Base-by-base conservation (phyloP, 2,797 vertebrate species). In the Arrhamphus sclerolepis region DNA sequence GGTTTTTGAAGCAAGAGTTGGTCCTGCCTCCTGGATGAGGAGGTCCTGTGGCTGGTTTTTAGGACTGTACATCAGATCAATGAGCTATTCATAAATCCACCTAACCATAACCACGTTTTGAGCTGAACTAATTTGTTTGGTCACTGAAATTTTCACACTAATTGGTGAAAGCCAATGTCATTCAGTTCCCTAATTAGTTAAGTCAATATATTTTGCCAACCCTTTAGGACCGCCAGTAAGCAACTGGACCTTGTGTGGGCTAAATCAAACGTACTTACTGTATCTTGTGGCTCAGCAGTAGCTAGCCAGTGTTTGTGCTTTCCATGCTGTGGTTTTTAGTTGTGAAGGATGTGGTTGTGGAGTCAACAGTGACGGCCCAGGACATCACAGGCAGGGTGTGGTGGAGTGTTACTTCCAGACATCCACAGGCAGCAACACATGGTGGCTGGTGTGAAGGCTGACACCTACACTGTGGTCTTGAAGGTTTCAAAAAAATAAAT, bases 321-420 rank as follows among this genome's bases (percentile, higher is more conserved):
- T 31, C 26, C 16, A 2, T n/a, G n/a, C 62, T n/a, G 53, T 70
- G 46, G 75, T 66, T 51, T 78, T 70, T 46, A 75, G 80, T 77
- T 60, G 71, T 71, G 72, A 62, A 72, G 83, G 80, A 80, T 80
- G 81, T 76, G 80, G 78, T 83, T 41, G 20, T 40, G 21, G 38
- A 73, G 54, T 57, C 72, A 66, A 66, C 42, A 18, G 24, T 52
- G 55, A 75, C 46, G 52, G 55, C 62, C 21, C 38, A 60, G 39
- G 28, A 52, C 44, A 20, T 74, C 70, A 53, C 9, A 8, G 18
- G 21, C 19, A 28, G 72, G 78, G 70, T 56, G 80, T 61, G 70
- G 71, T 17, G 1, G 16, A 21, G 24, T 1, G 49, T 51, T 29
- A 28, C 31, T 11, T 34, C 1, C 34, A 38, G 28, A 46, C 31